Base-by-base conservation (phyloP, 2,113 vertebrate species). In the Erythrolamprus reginae region DNA sequence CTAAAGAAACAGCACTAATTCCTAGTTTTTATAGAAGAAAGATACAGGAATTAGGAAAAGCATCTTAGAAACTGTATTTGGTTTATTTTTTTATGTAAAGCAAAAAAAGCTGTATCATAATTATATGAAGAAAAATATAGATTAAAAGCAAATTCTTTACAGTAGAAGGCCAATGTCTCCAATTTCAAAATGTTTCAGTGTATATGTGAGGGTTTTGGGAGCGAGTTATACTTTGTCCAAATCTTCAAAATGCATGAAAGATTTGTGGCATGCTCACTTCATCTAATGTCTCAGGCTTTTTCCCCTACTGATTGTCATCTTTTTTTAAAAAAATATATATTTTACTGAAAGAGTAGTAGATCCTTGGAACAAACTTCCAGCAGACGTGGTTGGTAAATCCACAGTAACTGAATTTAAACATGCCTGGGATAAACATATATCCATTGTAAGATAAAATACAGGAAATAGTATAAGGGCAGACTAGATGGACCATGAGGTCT, bases 41-140 rank as follows among this genome's bases (percentile, higher is more conserved):
- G 84, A 48, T 90, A 51, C 84, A 93, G 52, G 55, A 94, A 93
- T 61, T 65, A 94, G 87, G 95, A 94, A 91, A 95, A 92, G 10
- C 88, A 56, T 85, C 38, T 0, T 0, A 15, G 90, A 19, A 88
- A 23, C 88, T 89, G 87, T 92, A 93, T 89, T 92, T 92, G 89
- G 70, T 70, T 85, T 95, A 90, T 84, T 87, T 84, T 87, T 90
- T 89, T 90, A 47, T 92, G 90, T 90, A 65, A 89, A 93, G 93
- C 89, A 93, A 89, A 10, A 21, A n/a, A 21, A 51, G 19, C 17
- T 93, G 94, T 82, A 91, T 61, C 7, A 86, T 24, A 77, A 86
- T 91, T 93, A 91, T 94, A 95, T 92, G 70, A 8, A 89, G 91
- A 92, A 84, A 0, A 0, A 42, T 55, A 65, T 24, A 45, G 53